Base-by-base conservation (phyloP, 2,113 vertebrate species). In the Scomber colias region DNA sequence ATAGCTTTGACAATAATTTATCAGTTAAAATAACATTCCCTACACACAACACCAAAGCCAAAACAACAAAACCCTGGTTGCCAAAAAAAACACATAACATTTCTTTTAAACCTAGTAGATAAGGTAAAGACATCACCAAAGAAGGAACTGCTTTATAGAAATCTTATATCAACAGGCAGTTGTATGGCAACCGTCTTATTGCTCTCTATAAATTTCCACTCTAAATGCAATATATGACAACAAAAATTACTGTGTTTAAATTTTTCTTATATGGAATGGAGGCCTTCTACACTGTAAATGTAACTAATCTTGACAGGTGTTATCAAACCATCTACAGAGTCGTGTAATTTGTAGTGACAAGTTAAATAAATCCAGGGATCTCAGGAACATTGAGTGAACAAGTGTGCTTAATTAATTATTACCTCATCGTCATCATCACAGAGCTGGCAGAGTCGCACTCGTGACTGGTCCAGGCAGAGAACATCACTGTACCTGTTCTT, bases 401-500 rank as follows among this genome's bases (percentile, higher is more conserved):
- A n/a, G 0, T 24, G 6, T 44, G 1, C 35, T 24, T 2, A 5
- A 56, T 71, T 2, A 9, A 69, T 65, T 1, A 54, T 83, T 86
- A 95, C 95, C 94, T 95, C 95, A n/a, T 96, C 95, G 4, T 94
- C 91, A 0, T 94, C 93, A 21, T 95, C 93, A 69, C 80, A 75
- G 59, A 93, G 90, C 57, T 91, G 83, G 75, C 90, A 87, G 75
- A 96, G 94, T 46, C 87, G 91, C 35, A 96, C 95, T 31, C 95
- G 92, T 51, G 95, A 95, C 24, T 96, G 94, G 78, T 96, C 95
- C 71, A 96, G 90, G 73, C 95, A 96, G 73, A 96, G 93, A 79
- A 96, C 95, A 24, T 96, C 95, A 15, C 95, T 96, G 93, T 96
- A 96, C 83, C 95, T 85, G 88, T 96, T 96, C 89, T 95, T 96